A percentile compares a stretch with the other conserved stretches of the same genome.
Conservation (phyloP, 2,888 invertebrate genomes). For the Phengaris alcon region DNA sequence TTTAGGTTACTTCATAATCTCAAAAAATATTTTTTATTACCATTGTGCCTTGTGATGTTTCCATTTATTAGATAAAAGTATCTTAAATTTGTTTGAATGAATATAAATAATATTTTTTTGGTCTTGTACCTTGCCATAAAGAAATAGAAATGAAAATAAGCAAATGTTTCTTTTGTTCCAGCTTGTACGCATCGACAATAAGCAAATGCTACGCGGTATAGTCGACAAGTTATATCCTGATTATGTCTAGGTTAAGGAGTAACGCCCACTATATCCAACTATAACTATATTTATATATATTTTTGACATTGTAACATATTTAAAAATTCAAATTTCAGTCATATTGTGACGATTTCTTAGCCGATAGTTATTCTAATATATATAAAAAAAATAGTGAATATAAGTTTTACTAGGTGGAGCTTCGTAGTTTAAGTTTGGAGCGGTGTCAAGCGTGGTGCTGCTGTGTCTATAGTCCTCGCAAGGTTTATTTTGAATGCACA, state of each 20-base stretch:
- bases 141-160: background rate
- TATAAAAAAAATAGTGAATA: conserved; percentile 17
- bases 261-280: conserved; percentile 33
- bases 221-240: conserved; percentile 36
- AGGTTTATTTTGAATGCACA: conserved; percentile 32
- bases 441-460: conserved; percentile 33
- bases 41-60: too few species aligned
- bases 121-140: too few species aligned
- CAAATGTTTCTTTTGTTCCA: conserved; percentile 49
- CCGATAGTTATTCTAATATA: conserved; percentile 29
- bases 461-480: conserved; percentile 33
- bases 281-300: conserved; percentile 38
- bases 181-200: conserved; percentile 73
- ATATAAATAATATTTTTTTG: too few species aligned
- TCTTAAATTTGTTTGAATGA: too few species aligned
- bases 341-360: conserved; percentile 36
- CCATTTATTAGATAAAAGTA: too few species aligned
- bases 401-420: conserved; percentile 28
- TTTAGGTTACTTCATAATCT: too few species aligned
- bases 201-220: conserved; percentile 43
- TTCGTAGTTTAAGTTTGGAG: conserved; percentile 24
- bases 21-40: too few species aligned
- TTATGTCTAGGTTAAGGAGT: conserved; percentile 35
- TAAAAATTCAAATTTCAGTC: conserved; percentile 29
- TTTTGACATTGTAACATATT: conserved; percentile 37